Percentiles rank a stretch among this genome's conserved stretches.
Evolutionary conservation across 37 sponge, comb jelly and placozoan genomes (phyloP).

Genomic region (Cladorhizidae sp.): DNA sequence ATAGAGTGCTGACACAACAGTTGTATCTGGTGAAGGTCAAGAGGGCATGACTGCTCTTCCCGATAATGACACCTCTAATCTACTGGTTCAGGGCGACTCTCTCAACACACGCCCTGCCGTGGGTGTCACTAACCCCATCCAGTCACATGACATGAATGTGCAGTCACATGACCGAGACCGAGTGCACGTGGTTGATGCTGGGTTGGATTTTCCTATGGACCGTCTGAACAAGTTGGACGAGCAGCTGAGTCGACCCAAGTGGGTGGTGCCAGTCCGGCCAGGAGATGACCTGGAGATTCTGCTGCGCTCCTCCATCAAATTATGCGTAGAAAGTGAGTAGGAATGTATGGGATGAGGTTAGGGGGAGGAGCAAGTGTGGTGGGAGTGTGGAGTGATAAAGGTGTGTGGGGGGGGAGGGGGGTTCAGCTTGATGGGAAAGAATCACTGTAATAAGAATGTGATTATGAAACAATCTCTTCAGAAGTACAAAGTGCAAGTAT

Average conservation of each 20-base stretch:
- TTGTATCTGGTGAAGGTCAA: no score
- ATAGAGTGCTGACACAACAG: not conserved
- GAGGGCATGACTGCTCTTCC: no score
- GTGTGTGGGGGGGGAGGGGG: no score
- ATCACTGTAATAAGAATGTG: no score
- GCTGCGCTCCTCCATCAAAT: constrained; percentile 68
- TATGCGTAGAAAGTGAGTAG: constrained; percentile 75
- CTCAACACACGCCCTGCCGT: not conserved
- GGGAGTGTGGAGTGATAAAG: no score
- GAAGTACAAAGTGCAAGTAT: no score
- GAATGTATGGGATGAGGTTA: not conserved
- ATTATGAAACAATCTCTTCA: no score
- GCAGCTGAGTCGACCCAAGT: constrained; percentile 73
- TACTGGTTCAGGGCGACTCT: no score
- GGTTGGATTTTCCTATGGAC: constrained; percentile 60
- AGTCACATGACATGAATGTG: not conserved
- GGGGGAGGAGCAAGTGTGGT: not conserved
- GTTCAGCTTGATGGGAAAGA: no score
- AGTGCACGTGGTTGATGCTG: not conserved
- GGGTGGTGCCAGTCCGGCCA: constrained; percentile 94
- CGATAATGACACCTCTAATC: no score
- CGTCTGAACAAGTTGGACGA: constrained; percentile 67
- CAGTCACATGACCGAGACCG: not conserved
- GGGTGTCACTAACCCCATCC: not conserved
- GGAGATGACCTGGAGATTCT: constrained; percentile 79